phyloP scores from a whole-genome alignment of 1,140 invertebrate species.

The Bradynema listronoti region DNA sequence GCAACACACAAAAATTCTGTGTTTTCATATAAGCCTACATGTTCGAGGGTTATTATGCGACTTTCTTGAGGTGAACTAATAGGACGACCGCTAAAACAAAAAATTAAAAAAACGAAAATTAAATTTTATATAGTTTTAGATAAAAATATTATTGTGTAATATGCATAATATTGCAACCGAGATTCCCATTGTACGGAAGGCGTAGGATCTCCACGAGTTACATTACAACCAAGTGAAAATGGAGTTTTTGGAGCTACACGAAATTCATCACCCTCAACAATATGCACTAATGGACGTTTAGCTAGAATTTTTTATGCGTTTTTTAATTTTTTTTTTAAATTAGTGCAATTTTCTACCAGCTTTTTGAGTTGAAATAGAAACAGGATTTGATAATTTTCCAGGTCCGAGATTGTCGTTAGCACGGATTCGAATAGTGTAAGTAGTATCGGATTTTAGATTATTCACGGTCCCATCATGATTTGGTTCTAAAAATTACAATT shows the following conservation, averaged over 20 bases:
- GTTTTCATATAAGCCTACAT: slow-evolving; percentile 48
- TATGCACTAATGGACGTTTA: slow-evolving; percentile 45
- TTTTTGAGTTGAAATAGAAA: slow-evolving; percentile 50
- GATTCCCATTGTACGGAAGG: slow-evolving; percentile 40
- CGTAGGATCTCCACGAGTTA: slow-evolving; percentile 51
- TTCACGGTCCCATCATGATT: slow-evolving; percentile 32
- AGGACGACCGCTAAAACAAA: slow-evolving; percentile 33
- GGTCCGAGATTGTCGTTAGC: slow-evolving; percentile 53
- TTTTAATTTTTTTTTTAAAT: slow-evolving; percentile 3
- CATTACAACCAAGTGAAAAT: slow-evolving; percentile 49
- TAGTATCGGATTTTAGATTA: slow-evolving; percentile 45
- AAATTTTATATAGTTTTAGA: background rate
- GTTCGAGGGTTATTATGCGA: slow-evolving; percentile 48
- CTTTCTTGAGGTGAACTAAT: slow-evolving; percentile 42
- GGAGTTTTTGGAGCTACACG: slow-evolving; percentile 43
- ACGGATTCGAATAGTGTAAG: slow-evolving; percentile 52
- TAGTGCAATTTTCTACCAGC: slow-evolving; percentile 27
- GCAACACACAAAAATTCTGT: slow-evolving; percentile 53
- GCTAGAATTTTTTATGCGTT: slow-evolving; percentile 33
- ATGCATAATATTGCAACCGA: background rate
- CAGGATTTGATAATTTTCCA: slow-evolving; percentile 51
- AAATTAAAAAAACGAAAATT: background rate
- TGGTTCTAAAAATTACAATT: slow-evolving; percentile 39
- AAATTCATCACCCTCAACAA: slow-evolving; percentile 51
- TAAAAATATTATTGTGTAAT: background rate